Conservation (phyloP, 2,888 invertebrate genomes). For the Adela reaumurella region DNA sequence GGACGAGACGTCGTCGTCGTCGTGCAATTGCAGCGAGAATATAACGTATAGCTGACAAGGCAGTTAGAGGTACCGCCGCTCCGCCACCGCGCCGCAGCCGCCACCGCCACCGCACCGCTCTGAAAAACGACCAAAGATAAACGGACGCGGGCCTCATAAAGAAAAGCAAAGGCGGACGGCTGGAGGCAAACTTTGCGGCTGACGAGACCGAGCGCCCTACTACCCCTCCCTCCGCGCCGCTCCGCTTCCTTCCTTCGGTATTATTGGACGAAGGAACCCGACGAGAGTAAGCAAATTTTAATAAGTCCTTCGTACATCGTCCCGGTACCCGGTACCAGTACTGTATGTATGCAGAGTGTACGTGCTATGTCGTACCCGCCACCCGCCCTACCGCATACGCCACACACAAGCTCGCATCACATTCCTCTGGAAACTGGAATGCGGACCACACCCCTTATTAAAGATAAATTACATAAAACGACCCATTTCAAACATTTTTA, state of each 20-base stretch:
- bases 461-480: too few species aligned
- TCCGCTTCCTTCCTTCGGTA: neutral
- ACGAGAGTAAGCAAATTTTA: neutral
- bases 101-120: conserved; percentile 29
- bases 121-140: conserved; percentile 45
- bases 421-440: too few species aligned
- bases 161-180: conserved; percentile 37
- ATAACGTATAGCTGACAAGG: neutral
- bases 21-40: too few species aligned
- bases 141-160: conserved; percentile 48
- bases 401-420: too few species aligned
- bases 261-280: neutral
- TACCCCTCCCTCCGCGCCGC: neutral
- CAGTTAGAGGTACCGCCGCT: conserved; percentile 7
- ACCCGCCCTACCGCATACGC: too few species aligned
- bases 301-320: neutral
- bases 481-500: too few species aligned
- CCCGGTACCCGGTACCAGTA: too few species aligned
- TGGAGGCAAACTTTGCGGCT: neutral
- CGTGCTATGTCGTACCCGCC: too few species aligned
- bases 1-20: neutral
- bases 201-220: neutral
- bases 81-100: conserved; percentile 33
- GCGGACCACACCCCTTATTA: too few species aligned
- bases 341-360: too few species aligned